These are phyloP conservation scores for Neria commutata DNA, from an alignment of 2,888 invertebrate species.

Conservation along the genomic window DNA sequence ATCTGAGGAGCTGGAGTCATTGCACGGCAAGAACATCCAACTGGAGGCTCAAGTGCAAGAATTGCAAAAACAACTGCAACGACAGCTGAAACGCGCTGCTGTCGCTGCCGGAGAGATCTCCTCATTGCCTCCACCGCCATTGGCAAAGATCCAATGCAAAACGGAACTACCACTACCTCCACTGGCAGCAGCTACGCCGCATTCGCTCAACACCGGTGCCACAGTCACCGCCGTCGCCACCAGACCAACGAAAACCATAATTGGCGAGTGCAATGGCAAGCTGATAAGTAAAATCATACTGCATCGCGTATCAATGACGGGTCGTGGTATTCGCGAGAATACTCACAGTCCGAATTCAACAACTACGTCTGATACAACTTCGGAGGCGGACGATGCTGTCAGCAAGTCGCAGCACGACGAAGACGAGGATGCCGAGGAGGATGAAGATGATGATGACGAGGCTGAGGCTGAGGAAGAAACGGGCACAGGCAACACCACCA, in stretches of 20 bases:
- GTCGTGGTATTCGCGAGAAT: constrained; percentile 11
- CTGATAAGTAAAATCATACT: constrained; percentile 54
- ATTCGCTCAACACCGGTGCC: background rate
- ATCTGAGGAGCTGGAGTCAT: constrained; percentile 79
- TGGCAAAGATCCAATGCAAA: constrained; percentile 37
- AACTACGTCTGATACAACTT: constrained; percentile 30
- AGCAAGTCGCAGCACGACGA: constrained; percentile 22
- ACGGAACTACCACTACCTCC: constrained; percentile 28
- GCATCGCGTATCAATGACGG: constrained; percentile 41
- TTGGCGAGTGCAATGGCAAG: constrained; percentile 54
- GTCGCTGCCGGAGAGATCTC: constrained; percentile 30
- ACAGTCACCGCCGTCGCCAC: background rate
- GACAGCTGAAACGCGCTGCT: constrained; percentile 35
- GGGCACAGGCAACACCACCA: constrained; percentile 27
- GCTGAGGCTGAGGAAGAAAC: constrained; percentile 7
- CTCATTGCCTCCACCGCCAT: constrained; percentile 37
- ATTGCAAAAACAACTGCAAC: constrained; percentile 39
- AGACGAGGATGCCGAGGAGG: constrained; percentile 29
- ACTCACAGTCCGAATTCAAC: constrained; percentile 26
- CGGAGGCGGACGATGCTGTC: constrained; percentile 36
- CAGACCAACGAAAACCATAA: constrained; percentile 40
- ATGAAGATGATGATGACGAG: constrained; percentile 19
- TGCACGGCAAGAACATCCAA: constrained; percentile 63
- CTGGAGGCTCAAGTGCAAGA: constrained; percentile 45
- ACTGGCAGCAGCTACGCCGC: constrained; percentile 1